Evolutionary conservation across 37 sponge, comb jelly and placozoan genomes (phyloP).

Genomic region (Chondrilla cf. caribensis): DNA sequence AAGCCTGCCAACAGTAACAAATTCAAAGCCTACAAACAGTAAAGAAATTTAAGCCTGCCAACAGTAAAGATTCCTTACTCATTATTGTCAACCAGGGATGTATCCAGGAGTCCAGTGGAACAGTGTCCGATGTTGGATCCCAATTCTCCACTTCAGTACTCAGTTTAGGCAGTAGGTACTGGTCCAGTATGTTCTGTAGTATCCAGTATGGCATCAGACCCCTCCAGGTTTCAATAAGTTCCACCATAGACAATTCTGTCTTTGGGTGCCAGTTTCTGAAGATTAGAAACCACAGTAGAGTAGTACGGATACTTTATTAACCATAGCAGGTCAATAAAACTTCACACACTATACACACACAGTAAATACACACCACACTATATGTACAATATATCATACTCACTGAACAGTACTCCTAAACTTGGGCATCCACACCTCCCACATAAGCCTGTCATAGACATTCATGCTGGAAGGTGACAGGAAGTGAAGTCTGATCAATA

Average conservation of each 20-base stretch:
- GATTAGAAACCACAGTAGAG: not conserved
- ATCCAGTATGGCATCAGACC: slow-evolving; percentile 79
- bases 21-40: too few relatives aligned
- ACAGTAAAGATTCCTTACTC: too few relatives aligned
- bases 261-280: slow-evolving; percentile 43
- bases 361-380: too few relatives aligned
- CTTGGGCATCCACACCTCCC: slow-evolving; percentile 91
- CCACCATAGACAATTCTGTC: slow-evolving; percentile 41
- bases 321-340: too few relatives aligned
- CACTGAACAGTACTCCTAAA: too few relatives aligned
- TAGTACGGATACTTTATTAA: too few relatives aligned
- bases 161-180: slow-evolving; percentile 73
- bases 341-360: too few relatives aligned
- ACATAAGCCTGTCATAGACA: slow-evolving; percentile 80
- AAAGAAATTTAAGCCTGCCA: too few relatives aligned
- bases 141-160: slow-evolving; percentile 78
- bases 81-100: slow-evolving; percentile 96
- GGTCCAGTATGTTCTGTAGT: slow-evolving; percentile 76
- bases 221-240: slow-evolving; percentile 82
- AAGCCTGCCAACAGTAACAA: too few relatives aligned
- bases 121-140: slow-evolving; percentile 91
- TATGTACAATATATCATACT: too few relatives aligned
- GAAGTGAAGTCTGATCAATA: not conserved
- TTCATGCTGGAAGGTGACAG: slow-evolving; percentile 48
- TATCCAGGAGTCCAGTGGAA: slow-evolving; percentile 94